Percentiles rank a stretch among this genome's conserved stretches.
phyloP scores from a whole-genome alignment of 1,140 invertebrate genomes.

The Trichonephila clavipes region DNA sequence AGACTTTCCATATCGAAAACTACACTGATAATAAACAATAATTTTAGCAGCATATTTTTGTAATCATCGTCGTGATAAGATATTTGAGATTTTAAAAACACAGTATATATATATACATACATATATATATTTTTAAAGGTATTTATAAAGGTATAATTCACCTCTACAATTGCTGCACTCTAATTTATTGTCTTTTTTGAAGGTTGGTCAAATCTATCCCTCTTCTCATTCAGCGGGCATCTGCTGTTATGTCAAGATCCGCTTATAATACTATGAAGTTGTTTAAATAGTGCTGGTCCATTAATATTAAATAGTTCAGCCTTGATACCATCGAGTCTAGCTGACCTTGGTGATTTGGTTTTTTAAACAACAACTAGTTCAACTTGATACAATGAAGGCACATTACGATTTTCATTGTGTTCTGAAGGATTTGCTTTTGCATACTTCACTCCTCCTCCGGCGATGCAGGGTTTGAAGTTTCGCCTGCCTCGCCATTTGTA shows the following conservation, averaged over 20 bases:
- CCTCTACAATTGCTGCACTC: not conserved
- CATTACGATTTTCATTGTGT: not conserved
- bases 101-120: no score
- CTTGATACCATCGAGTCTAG: not conserved
- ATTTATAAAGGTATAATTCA: not conserved
- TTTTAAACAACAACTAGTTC: not conserved
- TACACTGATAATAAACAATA: not conserved
- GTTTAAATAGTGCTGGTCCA: not conserved
- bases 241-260: not conserved
- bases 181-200: not conserved
- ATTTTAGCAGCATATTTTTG: no score
- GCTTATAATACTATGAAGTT: not conserved
- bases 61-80: no score
- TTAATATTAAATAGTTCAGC: not conserved
- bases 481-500: not conserved
- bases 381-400: conserved; percentile 3
- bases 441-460: no score
- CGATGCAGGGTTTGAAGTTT: no score
- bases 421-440: not conserved
- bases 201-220: not conserved
- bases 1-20: not conserved
- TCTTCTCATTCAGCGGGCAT: not conserved
- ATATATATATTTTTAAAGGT: no score
- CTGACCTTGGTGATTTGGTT: not conserved
- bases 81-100: not conserved